phyloP scores from a whole-genome alignment of 1,140 invertebrate species.

The Drosophila nannoptera region DNA sequence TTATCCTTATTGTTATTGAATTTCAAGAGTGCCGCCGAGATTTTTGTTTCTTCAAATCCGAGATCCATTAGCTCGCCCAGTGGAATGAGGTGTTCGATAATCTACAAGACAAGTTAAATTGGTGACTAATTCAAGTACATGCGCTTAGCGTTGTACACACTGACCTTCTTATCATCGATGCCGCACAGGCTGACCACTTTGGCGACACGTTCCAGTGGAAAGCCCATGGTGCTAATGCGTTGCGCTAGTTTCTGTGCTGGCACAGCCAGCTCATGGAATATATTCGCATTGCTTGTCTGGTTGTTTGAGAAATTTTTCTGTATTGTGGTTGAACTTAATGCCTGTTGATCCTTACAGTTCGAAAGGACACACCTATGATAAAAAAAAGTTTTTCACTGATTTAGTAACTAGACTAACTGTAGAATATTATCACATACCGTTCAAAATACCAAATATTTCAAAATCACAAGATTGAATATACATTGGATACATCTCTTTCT shows the following conservation, averaged over 20 bases:
- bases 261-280: conserved; percentile 80
- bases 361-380: conserved; percentile 59
- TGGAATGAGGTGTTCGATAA: conserved; percentile 85
- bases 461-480: conserved; percentile 47
- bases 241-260: conserved; percentile 84
- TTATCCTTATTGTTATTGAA: conserved; percentile 91
- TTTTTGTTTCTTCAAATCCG: conserved; percentile 88
- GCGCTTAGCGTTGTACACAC: background rate
- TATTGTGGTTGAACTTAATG: too few species aligned
- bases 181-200: conserved; percentile 87
- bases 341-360: conserved; percentile 52
- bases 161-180: conserved; percentile 91
- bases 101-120: conserved; percentile 79
- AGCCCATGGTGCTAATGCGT: conserved; percentile 90
- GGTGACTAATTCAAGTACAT: too few species aligned
- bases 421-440: conserved; percentile 38
- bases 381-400: background rate
- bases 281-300: conserved; percentile 13
- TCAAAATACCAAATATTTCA: conserved; percentile 66
- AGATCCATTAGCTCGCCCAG: conserved; percentile 87
- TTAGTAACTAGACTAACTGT: background rate
- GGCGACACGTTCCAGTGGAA: conserved; percentile 87
- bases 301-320: too few species aligned
- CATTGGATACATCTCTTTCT: background rate
- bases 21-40: conserved; percentile 87